These are phyloP conservation scores for Danio jaintianensis DNA, from an alignment of 2,797 vertebrate genomes.

Conservation along the genomic window DNA sequence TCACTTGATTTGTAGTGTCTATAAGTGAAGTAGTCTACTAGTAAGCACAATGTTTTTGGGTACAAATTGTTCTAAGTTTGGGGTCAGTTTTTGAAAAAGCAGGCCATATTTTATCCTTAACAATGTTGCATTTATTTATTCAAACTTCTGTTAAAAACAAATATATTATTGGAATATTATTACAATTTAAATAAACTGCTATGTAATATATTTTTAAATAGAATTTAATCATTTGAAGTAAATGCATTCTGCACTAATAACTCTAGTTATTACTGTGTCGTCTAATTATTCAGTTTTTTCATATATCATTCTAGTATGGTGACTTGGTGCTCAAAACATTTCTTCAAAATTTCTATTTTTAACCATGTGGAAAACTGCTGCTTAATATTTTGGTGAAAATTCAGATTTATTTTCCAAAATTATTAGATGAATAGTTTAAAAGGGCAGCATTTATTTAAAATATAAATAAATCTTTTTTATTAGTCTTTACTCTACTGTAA, in stretches of 20 bases:
- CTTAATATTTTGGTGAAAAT: background rate
- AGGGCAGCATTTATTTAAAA: too few species aligned
- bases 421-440: too few species aligned
- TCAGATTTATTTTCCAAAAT: background rate
- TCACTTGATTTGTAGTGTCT: slow-evolving; percentile 6
- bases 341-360: too few species aligned
- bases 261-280: too few species aligned
- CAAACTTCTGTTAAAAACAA: background rate
- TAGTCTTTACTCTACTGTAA: too few species aligned
- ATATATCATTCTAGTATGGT: background rate
- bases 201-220: background rate
- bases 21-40: background rate
- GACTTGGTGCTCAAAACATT: background rate
- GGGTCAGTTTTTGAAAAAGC: background rate
- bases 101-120: background rate
- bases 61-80: too few species aligned
- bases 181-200: background rate
- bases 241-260: background rate
- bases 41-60: background rate
- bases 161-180: background rate
- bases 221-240: background rate
- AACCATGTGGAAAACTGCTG: background rate
- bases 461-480: too few species aligned
- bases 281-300: too few species aligned
- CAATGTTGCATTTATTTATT: background rate